Evolutionary conservation across 2,888 invertebrate species (phyloP).

Genomic region (Apamea anceps): DNA sequence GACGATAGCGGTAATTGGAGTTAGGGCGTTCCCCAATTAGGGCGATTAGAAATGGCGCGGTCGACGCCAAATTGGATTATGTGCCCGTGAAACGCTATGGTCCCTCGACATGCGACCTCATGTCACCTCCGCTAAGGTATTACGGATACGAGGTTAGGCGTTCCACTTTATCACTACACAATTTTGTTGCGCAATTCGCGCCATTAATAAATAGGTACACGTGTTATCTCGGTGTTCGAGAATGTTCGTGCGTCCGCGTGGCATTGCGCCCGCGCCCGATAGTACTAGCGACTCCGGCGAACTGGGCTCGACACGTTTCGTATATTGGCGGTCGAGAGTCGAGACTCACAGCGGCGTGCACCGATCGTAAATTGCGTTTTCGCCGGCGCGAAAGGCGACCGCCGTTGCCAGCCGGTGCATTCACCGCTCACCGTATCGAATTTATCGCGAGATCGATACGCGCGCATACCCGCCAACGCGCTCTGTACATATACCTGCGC

Average conservation of each 20-base stretch:
- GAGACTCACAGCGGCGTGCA: constrained; percentile 71
- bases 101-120: constrained; percentile 69
- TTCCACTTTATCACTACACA: constrained; percentile 72
- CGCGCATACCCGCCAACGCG: constrained; percentile 76
- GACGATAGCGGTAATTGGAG: constrained; percentile 77
- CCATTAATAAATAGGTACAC: constrained; percentile 82
- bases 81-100: constrained; percentile 71
- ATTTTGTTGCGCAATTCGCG: constrained; percentile 81
- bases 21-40: constrained; percentile 80
- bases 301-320: constrained; percentile 66
- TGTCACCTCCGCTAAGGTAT: constrained; percentile 67
- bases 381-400: constrained; percentile 84
- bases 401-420: constrained; percentile 81
- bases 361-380: constrained; percentile 83
- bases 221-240: constrained; percentile 86
- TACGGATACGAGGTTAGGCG: constrained; percentile 58
- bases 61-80: constrained; percentile 80
- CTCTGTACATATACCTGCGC: constrained; percentile 75
- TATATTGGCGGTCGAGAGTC: constrained; percentile 66
- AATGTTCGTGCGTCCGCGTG: constrained; percentile 83
- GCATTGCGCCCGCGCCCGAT: constrained; percentile 75
- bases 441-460: constrained; percentile 88
- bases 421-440: constrained; percentile 87
- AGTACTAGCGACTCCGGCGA: constrained; percentile 62
- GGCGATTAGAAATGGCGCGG: constrained; percentile 79